These are phyloP conservation scores for Mandrillus leucophaeus DNA, from an alignment of 2,113 vertebrate genomes.

Conservation along the genomic window DNA sequence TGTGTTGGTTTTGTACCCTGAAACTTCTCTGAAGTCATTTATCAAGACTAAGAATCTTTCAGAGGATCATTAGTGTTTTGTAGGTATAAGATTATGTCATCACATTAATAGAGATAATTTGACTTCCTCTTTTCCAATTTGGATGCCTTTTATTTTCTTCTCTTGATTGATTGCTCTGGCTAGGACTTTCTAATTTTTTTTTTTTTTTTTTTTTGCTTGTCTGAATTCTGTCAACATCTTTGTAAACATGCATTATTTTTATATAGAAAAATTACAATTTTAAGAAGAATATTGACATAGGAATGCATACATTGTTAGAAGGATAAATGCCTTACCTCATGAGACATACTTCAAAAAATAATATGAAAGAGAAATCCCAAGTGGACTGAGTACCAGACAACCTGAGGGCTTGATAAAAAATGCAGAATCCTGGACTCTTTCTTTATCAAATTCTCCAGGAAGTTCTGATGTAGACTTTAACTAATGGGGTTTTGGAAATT, in stretches of 20 bases:
- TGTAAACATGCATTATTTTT: background rate
- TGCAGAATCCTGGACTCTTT: background rate
- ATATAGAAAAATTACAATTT: background rate
- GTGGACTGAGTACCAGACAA: background rate
- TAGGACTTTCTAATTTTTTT: background rate
- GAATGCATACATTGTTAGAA: background rate
- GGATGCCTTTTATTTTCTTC: too few species aligned
- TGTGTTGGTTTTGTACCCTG: too few species aligned
- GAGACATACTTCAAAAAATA: background rate
- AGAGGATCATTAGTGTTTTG: too few species aligned
- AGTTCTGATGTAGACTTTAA: background rate
- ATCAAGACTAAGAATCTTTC: too few species aligned
- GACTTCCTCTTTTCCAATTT: too few species aligned
- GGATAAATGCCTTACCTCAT: background rate
- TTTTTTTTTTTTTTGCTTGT: background rate
- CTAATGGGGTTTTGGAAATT: background rate
- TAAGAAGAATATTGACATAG: background rate
- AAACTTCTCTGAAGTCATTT: too few species aligned
- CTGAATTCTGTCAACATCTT: conserved; percentile 18
- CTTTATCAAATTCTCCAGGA: background rate
- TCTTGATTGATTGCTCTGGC: too few species aligned
- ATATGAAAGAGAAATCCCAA: background rate
- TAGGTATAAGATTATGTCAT: too few species aligned
- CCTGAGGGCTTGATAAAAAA: background rate
- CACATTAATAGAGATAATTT: too few species aligned